A percentile compares a stretch with the other conserved stretches of the same genome.
These are phyloP conservation scores for Aromia moschata DNA, from an alignment of 2,888 invertebrate species.

Conservation along the genomic window DNA sequence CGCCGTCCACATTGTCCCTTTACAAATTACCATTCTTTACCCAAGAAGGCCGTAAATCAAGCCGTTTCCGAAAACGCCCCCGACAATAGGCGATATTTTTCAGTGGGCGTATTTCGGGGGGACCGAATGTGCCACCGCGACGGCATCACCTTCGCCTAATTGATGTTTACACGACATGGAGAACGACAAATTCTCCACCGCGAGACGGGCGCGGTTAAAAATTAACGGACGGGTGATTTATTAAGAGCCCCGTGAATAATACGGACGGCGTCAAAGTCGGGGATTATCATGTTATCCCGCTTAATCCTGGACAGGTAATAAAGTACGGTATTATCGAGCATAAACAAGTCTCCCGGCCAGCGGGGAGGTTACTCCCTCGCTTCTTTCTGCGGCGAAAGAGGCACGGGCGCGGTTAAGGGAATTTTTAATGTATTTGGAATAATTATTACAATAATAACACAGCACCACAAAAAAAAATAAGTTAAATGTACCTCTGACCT, in stretches of 20 bases:
- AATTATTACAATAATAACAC: no score
- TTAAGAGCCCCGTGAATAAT: constrained; percentile 39
- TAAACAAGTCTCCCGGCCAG: constrained; percentile 50
- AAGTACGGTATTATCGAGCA: constrained; percentile 46
- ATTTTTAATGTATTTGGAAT: no score
- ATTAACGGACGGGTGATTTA: constrained; percentile 36
- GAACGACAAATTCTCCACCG: constrained; percentile 22
- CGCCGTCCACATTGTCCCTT: neutral
- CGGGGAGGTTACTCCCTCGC: constrained; percentile 42
- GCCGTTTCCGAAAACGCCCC: neutral
- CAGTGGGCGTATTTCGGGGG: constrained; percentile 1
- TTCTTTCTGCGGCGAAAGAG: no score
- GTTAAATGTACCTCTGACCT: no score
- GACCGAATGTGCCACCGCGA: neutral
- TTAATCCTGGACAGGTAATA: constrained; percentile 52
- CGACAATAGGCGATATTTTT: constrained; percentile 7
- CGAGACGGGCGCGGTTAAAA: constrained; percentile 34
- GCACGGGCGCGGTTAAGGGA: no score
- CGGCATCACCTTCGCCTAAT: constrained; percentile 19
- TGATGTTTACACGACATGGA: constrained; percentile 14
- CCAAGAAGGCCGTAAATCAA: constrained; percentile 16
- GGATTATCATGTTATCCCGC: constrained; percentile 54
- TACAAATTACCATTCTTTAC: neutral
- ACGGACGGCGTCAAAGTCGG: constrained; percentile 45
- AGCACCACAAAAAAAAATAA: no score